A percentile compares a stretch with the other conserved stretches of the same genome.
phyloP scores from a whole-genome alignment of 2,113 vertebrate species.

The Thymallus thymallus region DNA sequence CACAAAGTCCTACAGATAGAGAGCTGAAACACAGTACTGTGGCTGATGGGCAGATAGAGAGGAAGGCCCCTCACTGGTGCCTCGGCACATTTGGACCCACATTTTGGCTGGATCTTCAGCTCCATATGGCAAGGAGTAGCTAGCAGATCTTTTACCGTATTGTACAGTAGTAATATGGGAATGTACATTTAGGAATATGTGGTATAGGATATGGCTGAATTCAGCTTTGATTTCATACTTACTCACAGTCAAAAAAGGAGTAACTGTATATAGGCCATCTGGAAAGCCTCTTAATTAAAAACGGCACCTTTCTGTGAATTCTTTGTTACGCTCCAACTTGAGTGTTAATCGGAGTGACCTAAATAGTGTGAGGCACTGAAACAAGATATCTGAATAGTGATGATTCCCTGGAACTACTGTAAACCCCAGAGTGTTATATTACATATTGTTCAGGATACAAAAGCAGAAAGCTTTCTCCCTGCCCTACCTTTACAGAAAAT shows the following conservation, averaged over 20 bases:
- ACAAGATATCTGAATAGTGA: slow-evolving; percentile 18
- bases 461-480: slow-evolving; percentile 3
- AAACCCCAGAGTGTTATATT: background rate
- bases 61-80: too few species aligned
- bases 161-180: too few species aligned
- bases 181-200: background rate
- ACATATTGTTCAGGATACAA: background rate
- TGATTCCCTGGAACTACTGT: slow-evolving; percentile 9
- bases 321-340: background rate
- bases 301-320: background rate
- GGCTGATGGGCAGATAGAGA: too few species aligned
- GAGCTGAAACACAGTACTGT: too few species aligned
- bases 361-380: slow-evolving; percentile 14
- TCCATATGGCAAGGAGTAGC: too few species aligned
- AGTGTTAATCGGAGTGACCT: slow-evolving; percentile 9
- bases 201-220: background rate
- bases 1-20: too few species aligned
- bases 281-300: slow-evolving; percentile 10
- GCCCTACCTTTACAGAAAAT: background rate
- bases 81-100: too few species aligned
- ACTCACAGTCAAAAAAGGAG: background rate
- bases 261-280: background rate
- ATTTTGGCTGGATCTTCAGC: too few species aligned
- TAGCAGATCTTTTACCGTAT: too few species aligned
- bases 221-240: background rate